Conservation (phyloP, 2,888 invertebrate species). For the Amorpha juglandis region DNA sequence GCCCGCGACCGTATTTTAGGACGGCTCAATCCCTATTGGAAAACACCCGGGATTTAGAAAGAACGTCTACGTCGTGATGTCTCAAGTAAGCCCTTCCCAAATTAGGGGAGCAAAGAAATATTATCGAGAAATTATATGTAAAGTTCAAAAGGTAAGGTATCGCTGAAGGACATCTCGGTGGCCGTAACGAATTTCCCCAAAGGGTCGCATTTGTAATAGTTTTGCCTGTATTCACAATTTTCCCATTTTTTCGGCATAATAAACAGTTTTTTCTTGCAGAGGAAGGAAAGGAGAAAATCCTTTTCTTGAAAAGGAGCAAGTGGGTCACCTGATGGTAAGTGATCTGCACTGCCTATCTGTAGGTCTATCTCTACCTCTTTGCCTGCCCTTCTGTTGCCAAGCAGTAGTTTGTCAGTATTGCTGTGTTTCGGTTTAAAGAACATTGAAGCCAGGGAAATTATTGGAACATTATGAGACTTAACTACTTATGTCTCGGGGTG, state of each 20-base stretch:
- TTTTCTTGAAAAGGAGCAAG: no score
- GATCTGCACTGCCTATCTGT: not conserved
- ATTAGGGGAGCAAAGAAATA: conserved; percentile 11
- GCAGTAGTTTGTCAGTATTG: no score
- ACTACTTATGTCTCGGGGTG: no score
- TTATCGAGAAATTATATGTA: conserved; percentile 15
- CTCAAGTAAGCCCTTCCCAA: conserved; percentile 11
- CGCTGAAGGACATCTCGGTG: not conserved
- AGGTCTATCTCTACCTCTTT: no score
- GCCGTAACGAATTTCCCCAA: not conserved
- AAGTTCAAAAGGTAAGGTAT: conserved; percentile 13
- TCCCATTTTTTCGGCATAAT: not conserved
- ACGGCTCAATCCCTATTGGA: conserved; percentile 16
- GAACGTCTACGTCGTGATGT: conserved; percentile 14
- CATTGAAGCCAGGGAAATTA: no score
- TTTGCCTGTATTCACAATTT: not conserved
- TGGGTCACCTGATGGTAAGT: no score
- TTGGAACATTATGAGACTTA: no score
- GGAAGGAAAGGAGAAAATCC: no score
- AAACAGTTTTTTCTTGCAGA: no score
- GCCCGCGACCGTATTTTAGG: conserved; percentile 17
- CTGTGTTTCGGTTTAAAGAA: no score
- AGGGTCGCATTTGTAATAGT: not conserved
- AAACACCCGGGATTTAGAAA: conserved; percentile 17
- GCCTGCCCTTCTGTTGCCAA: no score